Evolutionary conservation across 2,797 vertebrate genomes (phyloP).

Genomic region (Rousettus madagascariensis): DNA sequence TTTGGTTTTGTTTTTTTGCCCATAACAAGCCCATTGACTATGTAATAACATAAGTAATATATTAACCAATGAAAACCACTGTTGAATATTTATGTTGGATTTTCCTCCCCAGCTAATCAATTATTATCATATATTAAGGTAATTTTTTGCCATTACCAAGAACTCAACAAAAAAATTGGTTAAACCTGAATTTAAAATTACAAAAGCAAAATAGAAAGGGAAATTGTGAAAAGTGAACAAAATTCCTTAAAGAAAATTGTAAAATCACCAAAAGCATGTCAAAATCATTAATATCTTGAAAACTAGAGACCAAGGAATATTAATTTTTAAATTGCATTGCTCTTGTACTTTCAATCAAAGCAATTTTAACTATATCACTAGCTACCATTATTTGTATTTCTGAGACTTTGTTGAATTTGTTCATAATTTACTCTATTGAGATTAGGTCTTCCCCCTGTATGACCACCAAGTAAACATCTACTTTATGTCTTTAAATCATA

Average conservation of each 20-base stretch:
- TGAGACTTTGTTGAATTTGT: not conserved
- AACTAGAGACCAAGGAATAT: not conserved
- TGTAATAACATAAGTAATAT: not conserved
- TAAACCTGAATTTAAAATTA: conserved; percentile 29
- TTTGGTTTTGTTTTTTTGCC: not conserved
- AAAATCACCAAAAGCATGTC: not conserved
- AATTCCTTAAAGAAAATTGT: conserved; percentile 16
- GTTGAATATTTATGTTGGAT: conserved; percentile 19
- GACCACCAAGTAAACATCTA: not conserved
- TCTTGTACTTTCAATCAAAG: conserved; percentile 15
- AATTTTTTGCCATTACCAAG: not conserved
- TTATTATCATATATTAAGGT: not conserved
- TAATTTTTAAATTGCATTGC: conserved; percentile 4
- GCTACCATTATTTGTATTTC: not conserved
- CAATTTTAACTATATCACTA: conserved; percentile 8
- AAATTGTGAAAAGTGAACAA: not conserved
- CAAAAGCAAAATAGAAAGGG: not conserved
- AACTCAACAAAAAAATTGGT: not conserved
- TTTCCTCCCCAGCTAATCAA: not conserved
- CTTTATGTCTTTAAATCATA: not conserved
- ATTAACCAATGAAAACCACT: not conserved
- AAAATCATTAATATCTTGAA: conserved; percentile 51
- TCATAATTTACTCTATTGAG: not conserved
- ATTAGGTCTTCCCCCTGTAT: not conserved
- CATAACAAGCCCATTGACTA: not conserved